phyloP scores from a whole-genome alignment of 2,797 vertebrate species.

The Orestias chungarensis region DNA sequence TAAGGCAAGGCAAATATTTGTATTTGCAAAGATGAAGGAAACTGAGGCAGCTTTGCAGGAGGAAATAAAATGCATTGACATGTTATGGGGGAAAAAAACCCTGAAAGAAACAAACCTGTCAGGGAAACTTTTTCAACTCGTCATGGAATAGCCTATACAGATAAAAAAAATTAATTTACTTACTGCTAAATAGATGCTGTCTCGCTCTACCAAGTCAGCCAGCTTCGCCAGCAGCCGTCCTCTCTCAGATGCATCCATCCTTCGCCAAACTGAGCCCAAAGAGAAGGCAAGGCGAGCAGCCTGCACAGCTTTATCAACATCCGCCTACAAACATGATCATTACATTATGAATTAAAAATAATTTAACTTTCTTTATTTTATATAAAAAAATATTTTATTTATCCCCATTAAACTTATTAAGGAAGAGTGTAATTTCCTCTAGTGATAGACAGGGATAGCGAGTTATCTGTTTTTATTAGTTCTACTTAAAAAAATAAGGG shows the following conservation, averaged over 20 bases:
- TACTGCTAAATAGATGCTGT: constrained; percentile 85
- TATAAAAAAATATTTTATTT: no score
- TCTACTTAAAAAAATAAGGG: no score
- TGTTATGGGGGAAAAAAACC: constrained; percentile 3
- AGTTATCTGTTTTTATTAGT: no score
- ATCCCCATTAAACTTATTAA: no score
- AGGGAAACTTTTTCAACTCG: neutral
- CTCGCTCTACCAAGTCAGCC: constrained; percentile 95
- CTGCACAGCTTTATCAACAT: constrained; percentile 94
- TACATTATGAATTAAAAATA: neutral
- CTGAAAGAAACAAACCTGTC: neutral
- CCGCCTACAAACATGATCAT: constrained; percentile 76
- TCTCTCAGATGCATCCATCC: constrained; percentile 95
- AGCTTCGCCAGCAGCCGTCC: constrained; percentile 92
- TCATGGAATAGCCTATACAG: neutral
- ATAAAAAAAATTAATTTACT: constrained; percentile 22
- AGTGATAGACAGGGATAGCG: no score
- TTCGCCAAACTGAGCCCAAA: constrained; percentile 93
- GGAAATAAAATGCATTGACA: constrained; percentile 14
- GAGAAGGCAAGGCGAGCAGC: constrained; percentile 93
- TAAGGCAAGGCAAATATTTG: constrained; percentile 39
- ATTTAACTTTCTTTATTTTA: no score
- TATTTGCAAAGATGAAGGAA: constrained; percentile 29
- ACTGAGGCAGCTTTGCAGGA: constrained; percentile 21
- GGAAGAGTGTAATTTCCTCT: no score